Base-by-base conservation (phyloP, 1,140 invertebrate species). In the Cotesia typhae region DNA sequence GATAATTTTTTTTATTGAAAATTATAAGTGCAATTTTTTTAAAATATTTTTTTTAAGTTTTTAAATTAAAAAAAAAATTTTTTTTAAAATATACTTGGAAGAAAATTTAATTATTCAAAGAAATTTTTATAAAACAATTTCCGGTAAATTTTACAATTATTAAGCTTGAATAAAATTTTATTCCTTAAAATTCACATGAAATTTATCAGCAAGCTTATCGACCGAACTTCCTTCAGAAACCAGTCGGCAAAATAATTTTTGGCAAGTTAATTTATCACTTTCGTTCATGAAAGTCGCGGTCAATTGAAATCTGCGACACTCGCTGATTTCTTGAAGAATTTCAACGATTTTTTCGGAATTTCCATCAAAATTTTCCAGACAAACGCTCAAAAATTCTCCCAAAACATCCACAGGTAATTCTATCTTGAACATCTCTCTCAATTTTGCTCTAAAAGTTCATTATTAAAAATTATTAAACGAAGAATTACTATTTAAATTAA, bases 271-370 rank as follows among this genome's bases (percentile, higher is more conserved):
- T 63, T 70, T 80, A 2, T 82, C 76, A 5, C 74, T 51, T 17
- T 77, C 37, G 3, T 64, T 28, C 71, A 83, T 76, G 59, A 84
- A 84, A 65, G 47, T 72, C 0, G 80, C 4, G 14, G 75, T 76
- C 51, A 83, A 38, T 53, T 76, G 10, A 53, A 85, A 85, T 70
- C 84, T 77, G 7, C 81, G 79, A 57, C 81, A 85, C 35, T 77
- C 52, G 36, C 77, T 78, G 1, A 84, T 52, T 47, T 69, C 77
- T 38, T 2, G 38, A 14, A 85, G 66, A 67, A 85, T 35, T 35
- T 83, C 78, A n/a, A 79, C 28, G 6, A 83, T 67, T 10, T 12
- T 7, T 9, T 67, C 52, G 5, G 65, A 7, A 37, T 77, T 72
- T 35, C 1, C 7, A 53, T 47, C 14, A 41, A 72, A 35, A 52